Conservation (phyloP, 2,888 invertebrate genomes). For the Rhaphigaster nebulosa region DNA sequence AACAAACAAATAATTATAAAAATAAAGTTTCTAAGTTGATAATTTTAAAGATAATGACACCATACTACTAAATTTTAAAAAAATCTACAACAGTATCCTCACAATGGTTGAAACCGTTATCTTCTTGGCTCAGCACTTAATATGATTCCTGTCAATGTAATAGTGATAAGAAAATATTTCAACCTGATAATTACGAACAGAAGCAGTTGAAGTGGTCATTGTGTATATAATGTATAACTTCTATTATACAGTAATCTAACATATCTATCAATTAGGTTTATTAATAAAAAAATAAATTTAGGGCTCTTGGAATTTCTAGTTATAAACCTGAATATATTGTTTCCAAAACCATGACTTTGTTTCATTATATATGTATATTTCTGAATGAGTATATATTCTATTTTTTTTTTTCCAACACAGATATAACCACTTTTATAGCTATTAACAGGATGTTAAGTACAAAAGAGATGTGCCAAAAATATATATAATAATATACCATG, state of each 20-base stretch:
- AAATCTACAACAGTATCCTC: background rate
- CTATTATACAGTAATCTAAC: background rate
- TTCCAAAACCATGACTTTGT: too few relatives aligned
- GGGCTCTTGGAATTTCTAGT: background rate
- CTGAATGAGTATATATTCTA: too few relatives aligned
- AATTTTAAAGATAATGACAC: background rate
- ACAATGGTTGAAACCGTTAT: background rate
- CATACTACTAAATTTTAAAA: background rate
- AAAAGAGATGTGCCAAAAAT: too few relatives aligned
- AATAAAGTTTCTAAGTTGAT: background rate
- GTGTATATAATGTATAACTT: background rate
- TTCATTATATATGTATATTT: too few relatives aligned
- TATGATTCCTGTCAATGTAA: background rate
- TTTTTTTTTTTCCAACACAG: too few relatives aligned
- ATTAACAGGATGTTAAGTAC: too few relatives aligned
- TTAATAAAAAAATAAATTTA: background rate
- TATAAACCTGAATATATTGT: background rate
- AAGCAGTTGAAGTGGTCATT: conserved; percentile 1
- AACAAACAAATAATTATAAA: background rate
- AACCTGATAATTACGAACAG: conserved; percentile 6
- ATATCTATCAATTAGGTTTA: background rate
- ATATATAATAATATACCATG: too few relatives aligned
- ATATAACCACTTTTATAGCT: too few relatives aligned
- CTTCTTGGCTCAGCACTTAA: conserved; percentile 18
- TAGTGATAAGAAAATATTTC: conserved; percentile 25